A percentile compares a stretch with the other conserved stretches of the same genome.
phyloP scores from a whole-genome alignment of 2,888 invertebrate genomes.

The Andrena bicolor region DNA sequence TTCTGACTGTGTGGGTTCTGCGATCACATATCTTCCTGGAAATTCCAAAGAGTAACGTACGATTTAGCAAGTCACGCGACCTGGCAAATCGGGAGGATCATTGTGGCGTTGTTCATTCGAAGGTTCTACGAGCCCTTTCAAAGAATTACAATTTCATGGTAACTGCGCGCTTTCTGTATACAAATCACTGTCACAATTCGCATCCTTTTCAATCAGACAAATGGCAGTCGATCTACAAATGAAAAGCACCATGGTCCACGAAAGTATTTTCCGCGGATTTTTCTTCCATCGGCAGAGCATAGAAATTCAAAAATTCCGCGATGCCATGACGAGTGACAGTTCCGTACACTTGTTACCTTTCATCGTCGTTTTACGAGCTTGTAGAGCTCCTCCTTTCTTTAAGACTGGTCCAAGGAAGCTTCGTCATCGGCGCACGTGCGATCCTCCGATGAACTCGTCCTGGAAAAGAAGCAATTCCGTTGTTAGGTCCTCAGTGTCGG shows the following conservation, averaged over 20 bases:
- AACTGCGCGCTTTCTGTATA: not conserved
- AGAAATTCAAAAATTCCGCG: slow-evolving; percentile 51
- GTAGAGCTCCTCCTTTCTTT: not conserved
- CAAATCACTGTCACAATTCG: not conserved
- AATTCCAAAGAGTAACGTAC: no score
- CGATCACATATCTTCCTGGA: no score
- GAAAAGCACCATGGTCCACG: not conserved
- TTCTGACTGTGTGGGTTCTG: no score
- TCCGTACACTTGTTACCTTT: slow-evolving; percentile 14
- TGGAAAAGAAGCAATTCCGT: slow-evolving; percentile 45
- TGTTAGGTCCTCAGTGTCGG: slow-evolving; percentile 21
- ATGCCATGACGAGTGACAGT: slow-evolving; percentile 50
- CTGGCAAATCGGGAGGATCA: not conserved
- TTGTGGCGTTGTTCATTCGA: not conserved
- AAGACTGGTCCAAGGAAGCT: slow-evolving; percentile 29
- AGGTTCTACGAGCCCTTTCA: not conserved
- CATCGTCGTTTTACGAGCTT: slow-evolving; percentile 3
- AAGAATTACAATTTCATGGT: not conserved
- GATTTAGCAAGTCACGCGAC: not conserved
- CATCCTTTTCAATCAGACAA: not conserved
- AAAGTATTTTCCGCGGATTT: not conserved
- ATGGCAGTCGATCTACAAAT: not conserved
- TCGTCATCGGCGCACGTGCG: slow-evolving; percentile 49
- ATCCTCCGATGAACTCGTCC: slow-evolving; percentile 37
- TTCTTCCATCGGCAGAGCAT: slow-evolving; percentile 1